Base-by-base conservation (phyloP, 2,113 vertebrate species). In the Elgaria multicarinata region DNA sequence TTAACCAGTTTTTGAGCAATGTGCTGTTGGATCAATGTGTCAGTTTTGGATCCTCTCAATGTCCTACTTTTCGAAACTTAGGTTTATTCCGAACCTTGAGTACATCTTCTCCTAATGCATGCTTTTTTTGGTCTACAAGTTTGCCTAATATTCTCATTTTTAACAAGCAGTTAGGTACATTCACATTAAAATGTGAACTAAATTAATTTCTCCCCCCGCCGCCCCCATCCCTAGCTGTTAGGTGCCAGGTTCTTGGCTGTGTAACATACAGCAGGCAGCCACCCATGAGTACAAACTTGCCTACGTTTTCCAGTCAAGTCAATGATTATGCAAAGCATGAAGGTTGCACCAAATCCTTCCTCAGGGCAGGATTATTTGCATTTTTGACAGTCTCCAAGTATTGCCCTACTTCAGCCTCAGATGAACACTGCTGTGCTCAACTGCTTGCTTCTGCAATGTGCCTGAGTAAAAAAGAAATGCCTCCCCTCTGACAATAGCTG, bases 251-350 rank as follows among this genome's bases (percentile, higher is more conserved):
- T n/a, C 90, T 90, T 92, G 87, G 92, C 24, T 2, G 92, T 92
- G 94, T 93, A 92, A 87, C 89, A 92, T 94, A 93, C 92, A 75
- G 93, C 82, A 93, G 89, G 39, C 2, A n/a, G 10, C 78, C 81
- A 90, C 86, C 92, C 67, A 55, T 76, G 72, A 87, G 13, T n/a
- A 85, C 96, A 93, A 95, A 94, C 94, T 97, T 91, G 86, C 92
- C 95, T 91, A 83, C 94, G 94, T 95, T 96, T 96, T 95, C 97
- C 92, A 92, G 2, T 12, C 88, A 94, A 95, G 95, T 95, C 96
- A 96, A 96, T 89, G 90, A 90, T 92, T 95, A 75, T 64, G 66
- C 94, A 95, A 96, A 95, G 93, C 93, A 92, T 93, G 86, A 87
- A 88, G 88, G 85, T 90, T 94, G 92, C 0, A 0, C 79, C 71